Evolutionary conservation across 2,797 vertebrate genomes (phyloP).

Genomic region (Mormyrops boulengeri): DNA sequence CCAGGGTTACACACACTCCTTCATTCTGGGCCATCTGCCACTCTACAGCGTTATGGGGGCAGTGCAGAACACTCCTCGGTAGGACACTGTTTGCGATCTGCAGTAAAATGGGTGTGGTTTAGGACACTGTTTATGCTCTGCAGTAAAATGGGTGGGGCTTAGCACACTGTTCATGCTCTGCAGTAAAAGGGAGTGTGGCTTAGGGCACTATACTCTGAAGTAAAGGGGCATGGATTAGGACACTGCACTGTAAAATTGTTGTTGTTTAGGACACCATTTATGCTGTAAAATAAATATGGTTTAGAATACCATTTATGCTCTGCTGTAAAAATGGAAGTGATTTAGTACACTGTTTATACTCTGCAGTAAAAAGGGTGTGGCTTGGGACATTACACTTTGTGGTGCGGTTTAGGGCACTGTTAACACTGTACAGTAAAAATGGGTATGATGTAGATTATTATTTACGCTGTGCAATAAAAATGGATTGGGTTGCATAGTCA

Average conservation of each 20-base stretch:
- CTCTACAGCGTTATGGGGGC: not conserved
- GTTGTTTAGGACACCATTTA: not conserved
- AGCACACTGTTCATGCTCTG: not conserved
- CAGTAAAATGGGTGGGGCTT: not conserved
- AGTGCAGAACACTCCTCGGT: not conserved
- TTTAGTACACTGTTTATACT: not conserved
- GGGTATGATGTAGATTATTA: not conserved
- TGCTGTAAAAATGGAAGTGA: not conserved
- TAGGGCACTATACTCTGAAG: not conserved
- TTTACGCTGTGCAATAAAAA: not conserved
- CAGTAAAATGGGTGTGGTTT: not conserved
- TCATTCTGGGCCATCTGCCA: constrained; percentile 1
- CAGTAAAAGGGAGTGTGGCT: not conserved
- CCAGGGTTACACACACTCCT: not conserved
- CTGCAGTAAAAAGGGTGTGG: not conserved
- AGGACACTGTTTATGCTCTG: not conserved
- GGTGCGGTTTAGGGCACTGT: not conserved
- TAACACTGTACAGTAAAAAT: not conserved
- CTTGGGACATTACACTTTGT: not conserved
- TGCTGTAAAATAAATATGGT: not conserved
- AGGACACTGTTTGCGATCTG: not conserved
- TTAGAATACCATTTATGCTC: not conserved
- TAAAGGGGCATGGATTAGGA: not conserved
- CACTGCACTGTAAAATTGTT: not conserved
- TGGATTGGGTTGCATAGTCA: not conserved